Conservation (phyloP, 1,140 invertebrate species). For the Sycophaga agraensis region DNA sequence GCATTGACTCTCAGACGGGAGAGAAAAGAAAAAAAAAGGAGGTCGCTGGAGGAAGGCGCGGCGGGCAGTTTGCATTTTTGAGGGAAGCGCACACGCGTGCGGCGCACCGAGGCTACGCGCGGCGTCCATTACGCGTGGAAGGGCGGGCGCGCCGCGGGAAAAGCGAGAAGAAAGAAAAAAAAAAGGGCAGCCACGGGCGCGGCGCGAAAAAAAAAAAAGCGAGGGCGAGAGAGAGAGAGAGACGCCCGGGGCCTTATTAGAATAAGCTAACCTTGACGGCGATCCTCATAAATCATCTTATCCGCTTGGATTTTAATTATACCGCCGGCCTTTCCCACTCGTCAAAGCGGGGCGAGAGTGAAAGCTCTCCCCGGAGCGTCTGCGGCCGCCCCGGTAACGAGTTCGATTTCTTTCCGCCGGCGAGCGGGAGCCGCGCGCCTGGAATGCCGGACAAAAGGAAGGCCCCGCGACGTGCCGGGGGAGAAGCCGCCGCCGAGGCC, state of each 20-base stretch:
- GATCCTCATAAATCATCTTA: slow-evolving; percentile 31
- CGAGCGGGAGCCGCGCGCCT: too few species aligned
- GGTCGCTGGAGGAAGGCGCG: not conserved
- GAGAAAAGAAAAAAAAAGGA: not conserved
- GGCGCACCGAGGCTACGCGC: too few species aligned
- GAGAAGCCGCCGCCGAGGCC: not conserved
- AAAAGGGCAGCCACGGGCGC: too few species aligned
- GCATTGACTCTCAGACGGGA: too few species aligned
- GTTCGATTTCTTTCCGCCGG: slow-evolving; percentile 31
- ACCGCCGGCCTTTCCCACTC: slow-evolving; percentile 21
- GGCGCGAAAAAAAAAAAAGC: too few species aligned
- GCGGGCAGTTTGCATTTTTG: too few species aligned
- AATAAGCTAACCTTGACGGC: slow-evolving; percentile 26
- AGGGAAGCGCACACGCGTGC: not conserved
- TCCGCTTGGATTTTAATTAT: slow-evolving; percentile 28
- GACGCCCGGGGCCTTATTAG: slow-evolving; percentile 14
- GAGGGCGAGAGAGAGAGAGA: not conserved
- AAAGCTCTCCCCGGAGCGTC: slow-evolving; percentile 14
- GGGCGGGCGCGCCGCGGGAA: too few species aligned
- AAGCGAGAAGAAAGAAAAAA: too few species aligned
- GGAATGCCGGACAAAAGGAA: slow-evolving; percentile 14
- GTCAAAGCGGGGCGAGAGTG: slow-evolving; percentile 24
- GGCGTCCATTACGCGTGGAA: too few species aligned
- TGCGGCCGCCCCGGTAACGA: slow-evolving; percentile 8
- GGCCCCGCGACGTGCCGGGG: not conserved